Conservation (phyloP, 2,113 vertebrate species). For the Struthio camelus region DNA sequence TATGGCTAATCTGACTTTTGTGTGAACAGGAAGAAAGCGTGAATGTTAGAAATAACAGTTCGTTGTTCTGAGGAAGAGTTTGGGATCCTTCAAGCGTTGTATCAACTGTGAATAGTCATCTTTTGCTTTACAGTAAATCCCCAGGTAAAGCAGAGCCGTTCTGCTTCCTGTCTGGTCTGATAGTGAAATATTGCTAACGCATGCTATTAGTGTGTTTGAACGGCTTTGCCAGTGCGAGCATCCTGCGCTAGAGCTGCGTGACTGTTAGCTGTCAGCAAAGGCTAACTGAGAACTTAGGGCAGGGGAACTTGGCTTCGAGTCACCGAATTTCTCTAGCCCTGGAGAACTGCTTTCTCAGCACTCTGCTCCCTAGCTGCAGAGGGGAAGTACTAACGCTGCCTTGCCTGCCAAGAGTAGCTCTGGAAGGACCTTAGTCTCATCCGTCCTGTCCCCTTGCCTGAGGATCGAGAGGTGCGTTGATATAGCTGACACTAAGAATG, state of each 20-base stretch:
- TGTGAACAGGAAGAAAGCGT: constrained; percentile 58
- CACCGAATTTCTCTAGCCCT: accelerated
- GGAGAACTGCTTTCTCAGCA: not conserved
- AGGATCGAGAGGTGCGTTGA: not conserved
- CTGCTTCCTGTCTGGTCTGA: not conserved
- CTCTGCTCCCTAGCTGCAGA: accelerated
- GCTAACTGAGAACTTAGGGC: not conserved
- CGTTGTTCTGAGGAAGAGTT: not conserved
- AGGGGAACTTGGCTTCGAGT: not conserved
- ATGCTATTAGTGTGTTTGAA: not conserved
- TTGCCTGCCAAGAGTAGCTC: not conserved
- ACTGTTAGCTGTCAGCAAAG: not conserved
- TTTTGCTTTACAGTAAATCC: constrained; percentile 17
- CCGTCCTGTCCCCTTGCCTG: not conserved
- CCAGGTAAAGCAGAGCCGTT: constrained; percentile 12
- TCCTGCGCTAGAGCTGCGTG: accelerated
- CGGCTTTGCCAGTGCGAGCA: not conserved
- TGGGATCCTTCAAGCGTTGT: not conserved
- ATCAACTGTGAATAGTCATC: not conserved
- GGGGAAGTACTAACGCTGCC: accelerated
- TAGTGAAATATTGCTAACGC: not conserved
- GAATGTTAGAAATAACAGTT: constrained; percentile 58
- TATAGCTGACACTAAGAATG: not conserved
- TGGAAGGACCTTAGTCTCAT: accelerated
- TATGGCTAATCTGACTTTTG: constrained; percentile 64